phyloP scores from a whole-genome alignment of 2,888 invertebrate genomes.

The Hemaris fuciformis region DNA sequence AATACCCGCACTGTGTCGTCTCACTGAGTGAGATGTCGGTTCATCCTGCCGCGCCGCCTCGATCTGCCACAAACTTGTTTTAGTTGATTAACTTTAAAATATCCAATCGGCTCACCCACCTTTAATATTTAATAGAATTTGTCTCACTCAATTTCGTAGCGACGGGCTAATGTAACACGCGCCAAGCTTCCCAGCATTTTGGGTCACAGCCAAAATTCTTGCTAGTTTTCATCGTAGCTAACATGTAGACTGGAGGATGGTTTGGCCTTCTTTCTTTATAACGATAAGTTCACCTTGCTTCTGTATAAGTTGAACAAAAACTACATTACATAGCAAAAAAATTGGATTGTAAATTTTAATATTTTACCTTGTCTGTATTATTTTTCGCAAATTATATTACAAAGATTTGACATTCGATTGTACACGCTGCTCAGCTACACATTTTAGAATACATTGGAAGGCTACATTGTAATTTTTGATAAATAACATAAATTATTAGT shows the following conservation, averaged over 20 bases:
- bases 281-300: not conserved
- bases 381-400: too few relatives aligned
- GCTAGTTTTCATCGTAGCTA: not conserved
- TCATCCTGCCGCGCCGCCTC: not conserved
- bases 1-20: not conserved
- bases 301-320: not conserved
- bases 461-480: too few relatives aligned
- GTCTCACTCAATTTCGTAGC: conserved; percentile 4
- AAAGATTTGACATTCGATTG: too few relatives aligned
- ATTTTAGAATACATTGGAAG: too few relatives aligned
- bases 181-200: not conserved
- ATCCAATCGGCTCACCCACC: conserved; percentile 5
- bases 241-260: not conserved
- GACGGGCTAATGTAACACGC: not conserved
- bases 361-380: too few relatives aligned
- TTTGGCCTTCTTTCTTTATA: too few relatives aligned
- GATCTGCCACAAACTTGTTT: not conserved
- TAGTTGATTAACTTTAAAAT: conserved; percentile 8
- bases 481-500: too few relatives aligned
- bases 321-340: too few relatives aligned
- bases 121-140: conserved; percentile 10
- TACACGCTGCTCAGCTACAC: too few relatives aligned
- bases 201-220: not conserved
- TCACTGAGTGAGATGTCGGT: too few relatives aligned
- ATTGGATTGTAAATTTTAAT: too few relatives aligned